Evolutionary conservation across 2,888 invertebrate species (phyloP), one percentile per base, ranked within the genome.

Genomic region (Trichacis sp.): DNA sequence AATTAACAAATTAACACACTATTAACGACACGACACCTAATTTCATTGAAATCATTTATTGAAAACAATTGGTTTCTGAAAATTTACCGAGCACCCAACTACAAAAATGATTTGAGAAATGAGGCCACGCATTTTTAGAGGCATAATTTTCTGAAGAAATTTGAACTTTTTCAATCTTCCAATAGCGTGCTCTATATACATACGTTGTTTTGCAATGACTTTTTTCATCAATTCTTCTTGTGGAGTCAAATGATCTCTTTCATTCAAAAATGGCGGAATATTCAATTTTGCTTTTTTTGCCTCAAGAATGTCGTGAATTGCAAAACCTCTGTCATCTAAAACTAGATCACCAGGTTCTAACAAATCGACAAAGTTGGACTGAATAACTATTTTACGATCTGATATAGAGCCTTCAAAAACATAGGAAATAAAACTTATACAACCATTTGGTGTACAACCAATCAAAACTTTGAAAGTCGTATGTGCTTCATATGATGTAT

Each of bases 151-250:
- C 19, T 61, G 46, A 12, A 71, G 40, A 43, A 73, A 50, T 63
- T 64, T 18, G 36, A 70, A 73, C 59, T 70, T 48, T 63, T 71
- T 69, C 17, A 72, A 51, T 43, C 61, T 49, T 1, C 62, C 53
- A 51, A 72, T 62, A 48, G 64, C 61, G 62, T 71, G 73, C 47
- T 73, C 70, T 49, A 73, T 55, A 59, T 70, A 69, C 48, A 71
- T 71, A 24, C 68, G 56, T 58, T 64, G 64, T 51, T 70, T 71
- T 38, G 70, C 71, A 17, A 71, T 73, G 18, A 20, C 53, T 48
- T 70, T 74, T 6, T 72, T 73, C 14, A 52, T 24, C 8, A 70
- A 61, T 55, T 69, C 71, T 40, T 72, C 3, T 3, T 24, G 3
- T 3, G n/a, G n/a, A n/a, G n/a, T n/a, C n/a, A n/a, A n/a, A n/a